These are phyloP conservation scores for Cephus sareptanus DNA, from an alignment of 2,888 invertebrate genomes.

Conservation along the genomic window DNA sequence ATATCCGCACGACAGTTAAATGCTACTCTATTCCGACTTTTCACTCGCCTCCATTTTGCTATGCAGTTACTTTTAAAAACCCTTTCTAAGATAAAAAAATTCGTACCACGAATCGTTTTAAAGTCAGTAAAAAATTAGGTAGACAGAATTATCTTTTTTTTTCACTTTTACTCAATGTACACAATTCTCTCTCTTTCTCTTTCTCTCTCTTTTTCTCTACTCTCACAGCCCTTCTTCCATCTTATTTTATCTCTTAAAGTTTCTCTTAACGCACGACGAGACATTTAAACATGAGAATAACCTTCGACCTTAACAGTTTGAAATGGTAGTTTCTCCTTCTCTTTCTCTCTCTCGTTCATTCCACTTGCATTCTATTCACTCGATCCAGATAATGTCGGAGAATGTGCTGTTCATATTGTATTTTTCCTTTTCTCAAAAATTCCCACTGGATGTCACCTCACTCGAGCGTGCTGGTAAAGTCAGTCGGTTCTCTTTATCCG, in stretches of 20 bases:
- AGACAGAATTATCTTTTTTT: not conserved
- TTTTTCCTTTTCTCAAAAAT: not conserved
- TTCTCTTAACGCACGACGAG: not conserved
- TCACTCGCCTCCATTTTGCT: not conserved
- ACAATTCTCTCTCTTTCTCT: not conserved
- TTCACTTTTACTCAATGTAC: not conserved
- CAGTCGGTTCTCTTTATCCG: not conserved
- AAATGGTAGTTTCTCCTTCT: not conserved
- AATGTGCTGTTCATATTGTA: not conserved
- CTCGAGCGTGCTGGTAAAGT: not conserved
- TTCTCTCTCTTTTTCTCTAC: too few species aligned
- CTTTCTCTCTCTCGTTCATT: not conserved
- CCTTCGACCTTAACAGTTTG: not conserved
- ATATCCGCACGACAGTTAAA: not conserved
- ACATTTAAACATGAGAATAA: not conserved
- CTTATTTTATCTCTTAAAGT: not conserved
- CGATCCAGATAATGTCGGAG: not conserved
- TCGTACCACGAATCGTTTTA: not conserved
- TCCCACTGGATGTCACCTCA: not conserved
- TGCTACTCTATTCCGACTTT: not conserved
- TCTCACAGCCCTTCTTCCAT: not conserved
- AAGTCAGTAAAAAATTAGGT: not conserved
- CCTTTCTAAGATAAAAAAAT: not conserved
- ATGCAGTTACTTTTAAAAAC: not conserved
- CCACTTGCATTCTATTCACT: not conserved